Conservation (phyloP, 2,888 invertebrate species). For the Ligdia adustata region DNA sequence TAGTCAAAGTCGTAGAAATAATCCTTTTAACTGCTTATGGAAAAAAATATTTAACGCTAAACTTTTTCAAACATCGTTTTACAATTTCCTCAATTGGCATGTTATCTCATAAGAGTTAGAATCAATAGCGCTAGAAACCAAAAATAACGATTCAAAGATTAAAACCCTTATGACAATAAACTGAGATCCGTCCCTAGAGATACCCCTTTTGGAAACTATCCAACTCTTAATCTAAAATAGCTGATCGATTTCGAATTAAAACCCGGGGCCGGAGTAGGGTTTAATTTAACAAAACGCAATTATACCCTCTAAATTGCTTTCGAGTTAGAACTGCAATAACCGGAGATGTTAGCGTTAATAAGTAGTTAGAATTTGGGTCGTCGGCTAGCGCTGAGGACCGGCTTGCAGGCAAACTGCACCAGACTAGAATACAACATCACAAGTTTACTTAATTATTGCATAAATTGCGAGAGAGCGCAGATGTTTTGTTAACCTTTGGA, state of each 20-base stretch:
- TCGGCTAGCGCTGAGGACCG: slow-evolving; percentile 36
- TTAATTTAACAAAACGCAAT: slow-evolving; percentile 37
- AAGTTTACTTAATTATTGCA: slow-evolving; percentile 4
- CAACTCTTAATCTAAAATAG: slow-evolving; percentile 30
- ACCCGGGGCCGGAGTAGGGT: slow-evolving; percentile 14
- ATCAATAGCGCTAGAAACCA: background rate
- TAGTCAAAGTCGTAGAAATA: no score
- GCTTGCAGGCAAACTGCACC: slow-evolving; percentile 29
- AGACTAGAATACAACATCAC: slow-evolving; percentile 21
- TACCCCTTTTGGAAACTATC: slow-evolving; percentile 31
- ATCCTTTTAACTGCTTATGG: no score
- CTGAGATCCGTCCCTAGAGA: slow-evolving; percentile 14
- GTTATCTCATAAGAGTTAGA: no score
- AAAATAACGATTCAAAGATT: slow-evolving; percentile 4
- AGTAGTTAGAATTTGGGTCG: slow-evolving; percentile 51
- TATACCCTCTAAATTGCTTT: slow-evolving; percentile 37
- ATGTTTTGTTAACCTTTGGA: no score
- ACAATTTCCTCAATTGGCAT: no score
- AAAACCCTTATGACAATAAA: slow-evolving; percentile 22
- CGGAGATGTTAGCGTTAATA: slow-evolving; percentile 41
- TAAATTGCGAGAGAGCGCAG: no score
- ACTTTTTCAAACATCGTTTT: no score
- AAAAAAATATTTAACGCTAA: no score
- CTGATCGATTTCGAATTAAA: slow-evolving; percentile 36
- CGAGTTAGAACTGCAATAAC: slow-evolving; percentile 38